These are phyloP conservation scores for Stenotaenia linearis DNA, from an alignment of 2,888 invertebrate species.

Conservation along the genomic window DNA sequence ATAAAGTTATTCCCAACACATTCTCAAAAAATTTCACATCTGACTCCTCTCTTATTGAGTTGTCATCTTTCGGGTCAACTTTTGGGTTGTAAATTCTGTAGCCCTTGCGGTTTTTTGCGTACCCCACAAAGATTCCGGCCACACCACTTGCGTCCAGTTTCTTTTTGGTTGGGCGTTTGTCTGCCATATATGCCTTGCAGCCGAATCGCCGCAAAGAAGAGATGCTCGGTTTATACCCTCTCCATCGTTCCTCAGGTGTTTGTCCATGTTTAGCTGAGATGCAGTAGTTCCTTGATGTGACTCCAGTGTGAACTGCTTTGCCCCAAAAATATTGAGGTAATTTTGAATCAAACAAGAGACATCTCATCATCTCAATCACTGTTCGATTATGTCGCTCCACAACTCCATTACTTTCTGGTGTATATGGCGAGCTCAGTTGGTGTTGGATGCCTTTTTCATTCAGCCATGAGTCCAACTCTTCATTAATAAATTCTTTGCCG, in stretches of 20 bases:
- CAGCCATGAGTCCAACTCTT: slow-evolving; percentile 26
- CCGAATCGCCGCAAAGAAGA: no score
- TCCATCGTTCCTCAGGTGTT: neutral
- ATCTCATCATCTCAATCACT: slow-evolving; percentile 31
- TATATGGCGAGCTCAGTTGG: slow-evolving; percentile 26
- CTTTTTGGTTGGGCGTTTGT: no score
- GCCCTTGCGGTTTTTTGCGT: slow-evolving; percentile 2
- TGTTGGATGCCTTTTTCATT: slow-evolving; percentile 19
- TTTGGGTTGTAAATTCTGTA: neutral
- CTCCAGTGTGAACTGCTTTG: slow-evolving; percentile 35
- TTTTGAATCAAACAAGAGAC: slow-evolving; percentile 30
- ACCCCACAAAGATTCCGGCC: neutral
- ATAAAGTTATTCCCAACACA: neutral
- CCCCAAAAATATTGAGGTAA: slow-evolving; percentile 35
- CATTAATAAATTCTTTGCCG: slow-evolving; percentile 30
- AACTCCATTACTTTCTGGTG: slow-evolving; percentile 35
- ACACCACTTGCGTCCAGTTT: neutral
- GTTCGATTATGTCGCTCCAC: slow-evolving; percentile 34
- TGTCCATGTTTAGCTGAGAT: no score
- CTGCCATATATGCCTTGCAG: no score
- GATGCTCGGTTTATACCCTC: no score
- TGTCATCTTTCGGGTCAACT: no score
- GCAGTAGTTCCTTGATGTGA: no score
- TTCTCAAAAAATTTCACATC: slow-evolving; percentile 21
- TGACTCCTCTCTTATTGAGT: neutral